A percentile compares a stretch with the other conserved stretches of the same genome.
Conservation (phyloP, 2,888 invertebrate species). For the Pollenia angustigena region DNA sequence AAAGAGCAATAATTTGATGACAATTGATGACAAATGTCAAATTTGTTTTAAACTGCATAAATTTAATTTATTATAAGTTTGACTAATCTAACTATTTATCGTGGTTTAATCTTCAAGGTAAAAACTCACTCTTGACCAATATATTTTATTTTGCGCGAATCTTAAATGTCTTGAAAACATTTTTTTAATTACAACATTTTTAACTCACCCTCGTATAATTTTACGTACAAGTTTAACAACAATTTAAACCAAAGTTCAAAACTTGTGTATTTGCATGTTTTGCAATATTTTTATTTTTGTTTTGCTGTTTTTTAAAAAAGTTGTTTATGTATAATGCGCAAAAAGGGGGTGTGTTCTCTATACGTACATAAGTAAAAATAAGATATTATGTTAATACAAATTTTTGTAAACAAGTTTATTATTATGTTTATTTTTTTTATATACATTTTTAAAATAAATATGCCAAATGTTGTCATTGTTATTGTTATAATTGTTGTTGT, state of each 20-base stretch:
- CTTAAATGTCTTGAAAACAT: not conserved
- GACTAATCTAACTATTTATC: no score
- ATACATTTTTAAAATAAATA: conserved; percentile 27
- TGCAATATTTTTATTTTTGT: conserved; percentile 17
- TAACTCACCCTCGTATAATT: not conserved
- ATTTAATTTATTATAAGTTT: no score
- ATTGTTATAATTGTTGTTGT: not conserved
- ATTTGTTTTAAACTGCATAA: no score
- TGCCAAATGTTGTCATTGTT: conserved; percentile 17
- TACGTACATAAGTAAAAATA: not conserved
- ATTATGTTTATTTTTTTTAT: conserved; percentile 14
- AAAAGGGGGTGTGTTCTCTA: conserved; percentile 55
- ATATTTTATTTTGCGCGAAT: not conserved
- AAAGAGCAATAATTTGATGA: no score
- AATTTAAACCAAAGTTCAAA: not conserved
- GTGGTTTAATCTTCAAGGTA: no score
- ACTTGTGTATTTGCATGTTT: not conserved
- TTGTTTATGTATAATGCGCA: conserved; percentile 8
- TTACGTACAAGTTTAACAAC: not conserved
- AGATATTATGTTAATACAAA: conserved; percentile 4
- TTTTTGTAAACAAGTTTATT: conserved; percentile 44
- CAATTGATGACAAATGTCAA: no score
- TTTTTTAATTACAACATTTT: not conserved
- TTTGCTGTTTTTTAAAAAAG: not conserved
- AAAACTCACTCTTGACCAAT: no score